A percentile compares a stretch with the other conserved stretches of the same genome.
Evolutionary conservation across 2,113 vertebrate genomes (phyloP).

Genomic region (Stercorarius parasiticus): DNA sequence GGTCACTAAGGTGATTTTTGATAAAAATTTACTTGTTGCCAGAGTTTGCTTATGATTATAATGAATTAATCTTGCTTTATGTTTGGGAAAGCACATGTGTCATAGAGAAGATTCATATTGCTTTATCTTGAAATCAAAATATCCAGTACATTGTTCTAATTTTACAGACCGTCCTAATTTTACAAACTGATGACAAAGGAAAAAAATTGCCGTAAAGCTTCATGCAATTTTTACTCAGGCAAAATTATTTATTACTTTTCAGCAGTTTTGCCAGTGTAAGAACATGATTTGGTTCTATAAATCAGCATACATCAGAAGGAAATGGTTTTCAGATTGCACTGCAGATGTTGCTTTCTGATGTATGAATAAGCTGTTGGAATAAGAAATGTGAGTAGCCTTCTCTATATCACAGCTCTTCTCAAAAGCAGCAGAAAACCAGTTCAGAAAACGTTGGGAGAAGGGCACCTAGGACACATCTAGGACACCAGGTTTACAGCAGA

Average conservation of each 20-base stretch:
- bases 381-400: not conserved
- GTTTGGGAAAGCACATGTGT: not conserved
- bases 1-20: slow-evolving; percentile 82
- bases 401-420: not conserved
- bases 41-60: not conserved
- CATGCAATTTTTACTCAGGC: not conserved
- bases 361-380: not conserved
- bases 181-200: not conserved
- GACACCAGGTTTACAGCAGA: not conserved
- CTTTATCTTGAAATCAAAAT: not conserved
- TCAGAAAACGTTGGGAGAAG: not conserved
- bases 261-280: not conserved
- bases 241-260: not conserved
- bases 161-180: not conserved
- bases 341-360: not conserved
- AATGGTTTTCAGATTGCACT: not conserved
- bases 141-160: not conserved
- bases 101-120: not conserved
- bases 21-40: not conserved
- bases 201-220: not conserved
- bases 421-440: not conserved
- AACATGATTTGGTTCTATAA: not conserved
- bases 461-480: not conserved
- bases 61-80: not conserved
- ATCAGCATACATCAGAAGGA: not conserved